Evolutionary conservation across 2,888 invertebrate species (phyloP), one percentile per base, ranked within the genome.

Genomic region (Hemaris fuciformis): DNA sequence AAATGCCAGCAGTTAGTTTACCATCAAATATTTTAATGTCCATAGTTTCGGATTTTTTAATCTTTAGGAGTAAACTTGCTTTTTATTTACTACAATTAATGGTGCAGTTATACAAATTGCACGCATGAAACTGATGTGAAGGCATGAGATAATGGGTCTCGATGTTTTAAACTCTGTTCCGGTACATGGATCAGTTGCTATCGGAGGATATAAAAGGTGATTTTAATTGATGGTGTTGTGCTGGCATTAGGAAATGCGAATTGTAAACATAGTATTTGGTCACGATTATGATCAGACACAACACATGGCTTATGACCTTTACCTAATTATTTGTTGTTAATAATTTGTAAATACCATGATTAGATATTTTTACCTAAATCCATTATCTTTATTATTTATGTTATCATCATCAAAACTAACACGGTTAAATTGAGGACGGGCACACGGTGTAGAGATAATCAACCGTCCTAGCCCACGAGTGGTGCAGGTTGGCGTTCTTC

Each of bases 71-170:
- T 23, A 8, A 53, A 18, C 18, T 18, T 15, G 15, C 18, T 48
- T 48, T 15, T 48, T 25, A 27, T 31, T 53, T 53, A 18, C 18
- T 31, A 15, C 18, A 53, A 53, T 53, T 38, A 58, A 38, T 15
- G 15, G 46, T 13, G 45, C 53, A 58, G 53, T 31, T 57, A 48
- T 20, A 43, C n/a, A 48, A 60, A 63, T 61, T 31, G 18, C 18
- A 53, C 27, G n/a, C 53, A 15, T n/a, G 48, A 48, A 53, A 53
- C 18, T 53, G 53, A 53, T 53, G 53, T 31, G 53, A 18, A 31
- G 53, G 53, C 18, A 53, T 31, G 53, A 31, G 53, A 53, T 53
- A 31, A 53, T 53, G 8, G 18, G 20, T 27, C 18, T 8, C 53
- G 10, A 27, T 18, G 18, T 27, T 3, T 48, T 31, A 27, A 31